Percentiles rank a stretch among this genome's conserved stretches.
phyloP scores from a whole-genome alignment of 2,113 vertebrate species.

The Tricholaema leucomelas region DNA sequence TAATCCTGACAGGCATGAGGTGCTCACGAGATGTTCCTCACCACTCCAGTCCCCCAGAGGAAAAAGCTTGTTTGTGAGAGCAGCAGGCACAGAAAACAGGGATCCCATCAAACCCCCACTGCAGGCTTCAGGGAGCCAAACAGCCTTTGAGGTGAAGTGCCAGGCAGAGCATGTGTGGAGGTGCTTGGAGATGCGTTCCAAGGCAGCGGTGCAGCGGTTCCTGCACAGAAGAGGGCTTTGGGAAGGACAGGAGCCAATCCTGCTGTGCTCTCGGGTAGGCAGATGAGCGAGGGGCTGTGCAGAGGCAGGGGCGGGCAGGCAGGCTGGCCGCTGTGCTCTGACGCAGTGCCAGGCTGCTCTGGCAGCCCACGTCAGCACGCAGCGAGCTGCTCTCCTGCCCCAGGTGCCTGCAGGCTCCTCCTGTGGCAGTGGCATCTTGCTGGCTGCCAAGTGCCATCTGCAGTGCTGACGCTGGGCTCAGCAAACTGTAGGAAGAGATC shows the following conservation, averaged over 20 bases:
- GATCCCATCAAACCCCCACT: background rate
- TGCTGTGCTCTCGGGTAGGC: background rate
- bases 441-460: background rate
- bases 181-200: background rate
- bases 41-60: background rate
- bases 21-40: background rate
- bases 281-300: background rate
- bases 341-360: background rate
- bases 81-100: background rate
- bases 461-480: background rate
- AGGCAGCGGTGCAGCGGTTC: background rate
- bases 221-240: background rate
- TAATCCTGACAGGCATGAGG: background rate
- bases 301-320: background rate
- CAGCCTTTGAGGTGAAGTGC: background rate
- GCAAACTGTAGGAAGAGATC: background rate
- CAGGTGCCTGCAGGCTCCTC: background rate
- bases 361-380: background rate
- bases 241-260: background rate
- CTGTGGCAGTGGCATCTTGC: rapidly evolving
- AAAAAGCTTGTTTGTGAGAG: background rate
- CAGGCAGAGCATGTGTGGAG: background rate
- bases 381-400: background rate
- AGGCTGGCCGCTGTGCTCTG: background rate
- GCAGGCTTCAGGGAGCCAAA: background rate